A percentile compares a stretch with the other conserved stretches of the same genome.
These are phyloP conservation scores for Sturmia bella DNA, from an alignment of 2,888 invertebrate species.

Conservation along the genomic window DNA sequence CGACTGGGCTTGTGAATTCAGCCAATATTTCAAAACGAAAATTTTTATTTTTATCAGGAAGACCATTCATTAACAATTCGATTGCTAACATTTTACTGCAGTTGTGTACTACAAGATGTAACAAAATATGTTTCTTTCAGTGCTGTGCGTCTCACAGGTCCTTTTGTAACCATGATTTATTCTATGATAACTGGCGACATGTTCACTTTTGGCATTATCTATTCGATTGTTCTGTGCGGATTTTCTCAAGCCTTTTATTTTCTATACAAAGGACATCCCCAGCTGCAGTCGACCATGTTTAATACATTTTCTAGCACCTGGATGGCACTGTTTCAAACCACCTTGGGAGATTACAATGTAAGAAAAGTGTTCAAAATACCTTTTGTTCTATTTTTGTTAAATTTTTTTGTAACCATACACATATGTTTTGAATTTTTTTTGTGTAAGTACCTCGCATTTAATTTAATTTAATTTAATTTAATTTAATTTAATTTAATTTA, in stretches of 20 bases:
- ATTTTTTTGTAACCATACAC: too few relatives aligned
- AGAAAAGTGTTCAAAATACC: conserved; percentile 76
- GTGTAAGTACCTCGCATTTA: too few relatives aligned
- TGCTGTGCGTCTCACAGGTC: conserved; percentile 96
- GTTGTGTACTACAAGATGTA: too few relatives aligned
- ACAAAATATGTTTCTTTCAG: conserved; percentile 82
- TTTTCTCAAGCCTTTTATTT: conserved; percentile 98
- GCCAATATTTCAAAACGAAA: too few relatives aligned
- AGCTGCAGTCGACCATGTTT: conserved; percentile 90
- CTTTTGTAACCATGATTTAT: conserved; percentile 99
- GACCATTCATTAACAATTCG: too few relatives aligned
- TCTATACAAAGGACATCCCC: conserved; percentile 94
- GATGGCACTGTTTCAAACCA: conserved; percentile 99
- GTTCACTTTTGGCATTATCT: conserved; percentile 99
- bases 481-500: too few relatives aligned
- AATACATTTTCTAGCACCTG: conserved; percentile 94
- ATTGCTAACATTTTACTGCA: too few relatives aligned
- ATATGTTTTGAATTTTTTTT: too few relatives aligned
- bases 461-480: too few relatives aligned
- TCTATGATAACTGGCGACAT: conserved; percentile 99
- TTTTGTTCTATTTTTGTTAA: too few relatives aligned
- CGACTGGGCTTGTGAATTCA: too few relatives aligned
- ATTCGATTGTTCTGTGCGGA: conserved; percentile 95
- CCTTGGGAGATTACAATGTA: conserved; percentile 98
- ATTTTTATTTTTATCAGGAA: too few relatives aligned